Evolutionary conservation across 2,888 invertebrate species (phyloP), one percentile per base, ranked within the genome.

Genomic region (Agrotis ipsilon): DNA sequence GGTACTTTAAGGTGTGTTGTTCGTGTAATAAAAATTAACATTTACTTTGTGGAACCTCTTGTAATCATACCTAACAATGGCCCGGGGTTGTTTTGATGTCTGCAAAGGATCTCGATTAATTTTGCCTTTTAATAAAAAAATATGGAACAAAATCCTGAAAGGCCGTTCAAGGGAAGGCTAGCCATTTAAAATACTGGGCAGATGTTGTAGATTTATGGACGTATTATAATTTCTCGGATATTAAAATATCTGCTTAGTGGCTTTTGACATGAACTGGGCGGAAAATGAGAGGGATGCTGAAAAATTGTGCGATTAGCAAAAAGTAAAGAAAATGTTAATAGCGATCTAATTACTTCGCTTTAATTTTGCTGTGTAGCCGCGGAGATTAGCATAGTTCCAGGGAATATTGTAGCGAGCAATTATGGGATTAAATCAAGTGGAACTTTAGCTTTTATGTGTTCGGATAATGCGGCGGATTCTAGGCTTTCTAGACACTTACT

Each of bases 1-100:
- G 51, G 90, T 88, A 90, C 88, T 88, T 90, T 92, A 92, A 90
- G 92, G 89, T 88, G 89, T 90, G 89, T 89, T 92, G 90, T 91
- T 89, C 88, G 89, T 89, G 90, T 93, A 93, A 94, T 95, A 94
- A 93, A 94, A 93, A 95, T 94, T 94, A 94, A 94, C 93, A 94
- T 94, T 94, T 92, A 89, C 92, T 92, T 92, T 93, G 90, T 92
- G 92, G 91, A 92, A 90, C 92, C 92, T 91, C 92, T 92, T 93
- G 91, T 94, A 94, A 94, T 94, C 92, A 94, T 92, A 91, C 86
- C 87, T 92, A 92, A 95, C 95, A 95, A 95, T 94, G 90, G 92
- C 92, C 91, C 82, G 85, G 87, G 93, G 93, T 89, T 93, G 92
- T 94, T 94, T 95, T 94, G 92, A 94, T 94, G 94, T 93, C 93